Evolutionary conservation across 2,113 vertebrate genomes (phyloP).

Genomic region (Pithys albifrons): DNA sequence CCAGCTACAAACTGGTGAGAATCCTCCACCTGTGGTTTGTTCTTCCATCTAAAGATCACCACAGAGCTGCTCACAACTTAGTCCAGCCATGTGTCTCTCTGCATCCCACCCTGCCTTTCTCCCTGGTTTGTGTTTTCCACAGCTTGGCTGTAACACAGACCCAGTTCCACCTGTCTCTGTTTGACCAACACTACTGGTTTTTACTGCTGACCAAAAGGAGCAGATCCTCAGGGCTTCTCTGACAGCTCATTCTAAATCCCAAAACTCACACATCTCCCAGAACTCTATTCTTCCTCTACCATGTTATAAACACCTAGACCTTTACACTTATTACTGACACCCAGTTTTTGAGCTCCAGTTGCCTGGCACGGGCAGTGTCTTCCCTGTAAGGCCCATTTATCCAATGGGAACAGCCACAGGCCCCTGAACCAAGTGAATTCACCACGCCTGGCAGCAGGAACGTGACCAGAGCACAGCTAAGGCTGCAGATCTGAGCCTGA

Average conservation of each 20-base stretch:
- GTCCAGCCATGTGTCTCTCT: neutral
- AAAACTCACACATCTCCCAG: neutral
- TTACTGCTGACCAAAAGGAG: neutral
- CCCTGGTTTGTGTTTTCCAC: neutral
- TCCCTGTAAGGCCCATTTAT: neutral
- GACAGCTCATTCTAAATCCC: neutral
- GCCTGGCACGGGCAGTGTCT: accelerated
- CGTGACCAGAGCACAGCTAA: neutral
- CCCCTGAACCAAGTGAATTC: neutral
- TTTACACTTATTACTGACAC: neutral
- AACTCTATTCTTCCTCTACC: neutral
- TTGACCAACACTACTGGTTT: neutral
- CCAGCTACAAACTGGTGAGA: accelerated
- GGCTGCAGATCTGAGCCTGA: neutral
- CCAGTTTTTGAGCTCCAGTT: neutral
- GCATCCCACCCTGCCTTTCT: neutral
- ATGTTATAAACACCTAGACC: neutral
- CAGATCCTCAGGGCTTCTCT: neutral
- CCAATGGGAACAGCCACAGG: neutral
- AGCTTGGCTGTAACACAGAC: neutral
- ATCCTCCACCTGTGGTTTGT: neutral
- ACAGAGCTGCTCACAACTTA: neutral
- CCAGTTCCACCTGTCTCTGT: neutral
- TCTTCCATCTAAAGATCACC: neutral
- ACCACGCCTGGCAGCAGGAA: neutral